Base-by-base conservation (phyloP, 2,888 invertebrate genomes). In the Cryptosula pallasiana region DNA sequence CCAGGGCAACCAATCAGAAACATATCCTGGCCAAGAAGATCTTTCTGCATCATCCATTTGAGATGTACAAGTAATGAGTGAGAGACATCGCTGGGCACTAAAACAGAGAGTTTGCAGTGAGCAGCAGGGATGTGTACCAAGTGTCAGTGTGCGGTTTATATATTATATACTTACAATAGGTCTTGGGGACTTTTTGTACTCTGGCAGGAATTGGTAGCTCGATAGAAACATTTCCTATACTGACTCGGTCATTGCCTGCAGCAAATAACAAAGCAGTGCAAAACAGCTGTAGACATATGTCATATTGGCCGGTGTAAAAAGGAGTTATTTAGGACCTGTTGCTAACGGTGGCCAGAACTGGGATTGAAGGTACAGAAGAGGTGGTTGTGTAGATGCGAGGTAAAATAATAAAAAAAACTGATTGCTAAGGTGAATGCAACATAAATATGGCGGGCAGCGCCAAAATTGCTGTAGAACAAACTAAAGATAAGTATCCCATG, bases 41-140 rank as follows among this genome's bases (percentile, higher is more conserved):
- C 86, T 82, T 97, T 97, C 82, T 97, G 95, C 87, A 96, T 89
- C 90, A 97, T 94, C 97, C 97, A 97, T 88, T 92, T 88, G 77
- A 97, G 86, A 83, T 95, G 92, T 74, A 90, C 89, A 2, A 94
- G 85, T 0, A 89, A 89, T 73, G 90, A 90, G 85, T 94, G 94
- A 36, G 84, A 79, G 23, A 79, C 72, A 35, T 79, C 75, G 27
- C 79, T 78, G 32, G 78, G 75, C 55, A 82, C 82, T 82, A 76
- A 57, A 78, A 78, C 35, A 55, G 63, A n/a, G n/a, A n/a, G n/a
- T n/a, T n/a, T n/a, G n/a, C n/a, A n/a, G n/a, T n/a, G n/a, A n/a
- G n/a, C n/a, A n/a, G n/a, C n/a, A 13, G 2, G 72, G 45, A 35
- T 20, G 45, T 45, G 45, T 45, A 20, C 5, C 20, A 45, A 13